Percentiles rank a stretch among this genome's conserved stretches.
These are phyloP conservation scores for Drosophila pegasa DNA, from an alignment of 2,888 invertebrate genomes.

Conservation along the genomic window DNA sequence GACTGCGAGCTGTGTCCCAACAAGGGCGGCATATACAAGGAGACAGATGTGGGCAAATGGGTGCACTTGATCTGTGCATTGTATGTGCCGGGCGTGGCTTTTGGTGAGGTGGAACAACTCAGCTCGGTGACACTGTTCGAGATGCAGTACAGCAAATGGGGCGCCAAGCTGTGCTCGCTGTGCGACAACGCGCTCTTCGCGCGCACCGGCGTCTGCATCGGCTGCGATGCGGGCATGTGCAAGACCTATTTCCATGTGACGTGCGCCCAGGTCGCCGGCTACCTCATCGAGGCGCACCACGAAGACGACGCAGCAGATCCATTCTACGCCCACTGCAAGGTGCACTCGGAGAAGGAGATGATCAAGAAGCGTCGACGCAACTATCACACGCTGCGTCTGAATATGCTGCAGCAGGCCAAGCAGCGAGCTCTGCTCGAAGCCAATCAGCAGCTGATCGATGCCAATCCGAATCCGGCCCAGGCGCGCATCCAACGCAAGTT, in stretches of 20 bases:
- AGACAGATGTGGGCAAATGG: conserved; percentile 99
- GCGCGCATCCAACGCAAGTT: conserved; percentile 92
- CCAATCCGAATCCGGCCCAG: conserved; percentile 88
- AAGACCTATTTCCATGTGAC: conserved; percentile 98
- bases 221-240: conserved; percentile 99
- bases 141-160: conserved; percentile 99
- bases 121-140: conserved; percentile 97
- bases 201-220: conserved; percentile 97
- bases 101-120: conserved; percentile 96
- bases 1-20: conserved; percentile 98
- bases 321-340: conserved; percentile 97
- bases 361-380: conserved; percentile 92
- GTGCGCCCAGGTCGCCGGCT: conserved; percentile 97
- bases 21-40: conserved; percentile 95
- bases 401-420: conserved; percentile 89
- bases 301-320: conserved; percentile 98
- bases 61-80: conserved; percentile 99
- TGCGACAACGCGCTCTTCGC: conserved; percentile 95
- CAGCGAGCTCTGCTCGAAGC: conserved; percentile 64
- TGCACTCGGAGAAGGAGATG: conserved; percentile 96
- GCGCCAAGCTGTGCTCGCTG: conserved; percentile 94
- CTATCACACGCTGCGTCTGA: conserved; percentile 93
- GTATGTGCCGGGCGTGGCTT: conserved; percentile 98
- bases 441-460: conserved; percentile 58
- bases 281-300: conserved; percentile 95